Percentiles rank a stretch among this genome's conserved stretches.
phyloP scores from a whole-genome alignment of 2,113 vertebrate species.

The Paramormyrops kingsleyae region DNA sequence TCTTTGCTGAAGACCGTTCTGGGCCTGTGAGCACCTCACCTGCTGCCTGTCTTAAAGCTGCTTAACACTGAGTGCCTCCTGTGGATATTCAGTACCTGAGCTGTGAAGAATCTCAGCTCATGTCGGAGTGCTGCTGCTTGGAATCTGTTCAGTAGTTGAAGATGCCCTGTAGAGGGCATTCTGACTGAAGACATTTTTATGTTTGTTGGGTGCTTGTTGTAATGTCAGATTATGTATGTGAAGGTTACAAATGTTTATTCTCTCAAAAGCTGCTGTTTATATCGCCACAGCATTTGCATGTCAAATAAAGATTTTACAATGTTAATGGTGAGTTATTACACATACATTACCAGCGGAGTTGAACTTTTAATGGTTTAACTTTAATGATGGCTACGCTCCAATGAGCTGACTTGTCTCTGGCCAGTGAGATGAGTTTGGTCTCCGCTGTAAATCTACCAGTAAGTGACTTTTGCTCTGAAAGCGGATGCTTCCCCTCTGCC shows the following conservation, averaged over 20 bases:
- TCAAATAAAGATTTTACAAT: not conserved
- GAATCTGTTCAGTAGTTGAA: not conserved
- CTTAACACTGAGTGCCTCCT: not conserved
- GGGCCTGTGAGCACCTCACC: constrained; percentile 62
- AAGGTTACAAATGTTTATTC: not conserved
- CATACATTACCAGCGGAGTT: not conserved
- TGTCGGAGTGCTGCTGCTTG: not conserved
- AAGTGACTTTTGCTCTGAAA: not conserved
- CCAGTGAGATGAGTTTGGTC: not conserved
- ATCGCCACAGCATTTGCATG: not conserved
- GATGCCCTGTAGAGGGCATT: not conserved
- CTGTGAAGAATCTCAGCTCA: not conserved
- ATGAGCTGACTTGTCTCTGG: not conserved
- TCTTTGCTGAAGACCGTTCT: constrained; percentile 84
- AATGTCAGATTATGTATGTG: not conserved
- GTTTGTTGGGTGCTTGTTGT: not conserved
- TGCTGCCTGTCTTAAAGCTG: not conserved
- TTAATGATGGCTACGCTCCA: not conserved
- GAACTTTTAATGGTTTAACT: not conserved
- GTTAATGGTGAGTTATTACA: not conserved
- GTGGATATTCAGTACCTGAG: not conserved
- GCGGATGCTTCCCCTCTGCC: not conserved
- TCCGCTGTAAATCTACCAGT: not conserved
- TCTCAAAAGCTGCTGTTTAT: not conserved
- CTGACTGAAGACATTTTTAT: not conserved